Evolutionary conservation across 2,113 vertebrate species (phyloP), one percentile per base, ranked within the genome.

Genomic region (Erythrocercus mccallii): DNA sequence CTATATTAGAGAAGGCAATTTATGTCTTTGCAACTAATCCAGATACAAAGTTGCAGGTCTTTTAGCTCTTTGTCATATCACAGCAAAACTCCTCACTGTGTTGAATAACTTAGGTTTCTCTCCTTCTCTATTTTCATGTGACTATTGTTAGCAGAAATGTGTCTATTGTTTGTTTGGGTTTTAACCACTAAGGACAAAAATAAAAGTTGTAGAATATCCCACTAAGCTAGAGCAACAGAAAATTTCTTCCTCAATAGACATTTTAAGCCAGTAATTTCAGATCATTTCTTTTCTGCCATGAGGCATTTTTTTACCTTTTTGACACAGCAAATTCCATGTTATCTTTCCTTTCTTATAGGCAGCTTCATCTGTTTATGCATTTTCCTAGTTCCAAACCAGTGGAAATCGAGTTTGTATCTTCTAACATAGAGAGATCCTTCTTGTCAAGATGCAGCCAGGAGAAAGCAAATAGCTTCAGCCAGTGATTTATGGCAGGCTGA

Each of bases 211-310:
- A 58, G 15, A 61, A 8, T 51, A 50, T 45, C 20, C 37, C 38
- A 38, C 15, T 62, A 65, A 71, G 45, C 13, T 30, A 50, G 61
- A 94, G 12, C 11, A 73, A 37, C 8, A 58, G 61, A 86, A 68
- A 78, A 92, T 28, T 54, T 51, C 44, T 54, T 65, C 47, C 30
- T 70, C 23, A 66, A 27, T 5, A 72, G 28, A 20, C 20, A 57
- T 17, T 38, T 18, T 53, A 53, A 86, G 25, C 14, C 27, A 24
- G 15, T 81, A 28, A 6, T 90, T 91, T 81, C 56, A 38, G 56
- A 28, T 9, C 33, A 4, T 0, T 0, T 53, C 65, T 69, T 31
- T 70, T 70, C 20, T 48, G 15, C 30, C 38, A 12, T 1, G 2
- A 70, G 60, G 5, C 22, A 22, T 37, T 69, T n/a, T 56, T 57